Evolutionary conservation across 2,113 vertebrate species (phyloP).

Genomic region (Phainopepla nitens): DNA sequence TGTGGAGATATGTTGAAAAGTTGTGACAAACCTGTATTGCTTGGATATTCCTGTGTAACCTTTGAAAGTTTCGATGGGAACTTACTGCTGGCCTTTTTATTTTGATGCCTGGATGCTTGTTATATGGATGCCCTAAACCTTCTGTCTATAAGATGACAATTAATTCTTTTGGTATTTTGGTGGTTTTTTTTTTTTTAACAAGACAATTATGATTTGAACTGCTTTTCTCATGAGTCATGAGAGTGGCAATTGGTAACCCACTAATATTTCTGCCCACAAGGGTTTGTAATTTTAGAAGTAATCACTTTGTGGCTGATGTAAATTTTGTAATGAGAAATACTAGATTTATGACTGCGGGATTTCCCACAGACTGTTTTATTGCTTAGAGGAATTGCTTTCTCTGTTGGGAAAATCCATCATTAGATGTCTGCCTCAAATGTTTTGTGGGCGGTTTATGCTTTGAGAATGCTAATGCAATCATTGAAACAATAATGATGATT

Average conservation of each 20-base stretch:
- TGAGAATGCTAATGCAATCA: slow-evolving; percentile 55
- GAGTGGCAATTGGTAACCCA: slow-evolving; percentile 35
- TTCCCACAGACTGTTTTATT: slow-evolving; percentile 62
- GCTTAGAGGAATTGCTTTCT: slow-evolving; percentile 55
- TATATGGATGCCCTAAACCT: background rate
- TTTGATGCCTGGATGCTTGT: background rate
- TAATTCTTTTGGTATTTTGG: slow-evolving; percentile 7
- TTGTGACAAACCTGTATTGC: background rate
- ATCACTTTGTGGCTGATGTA: slow-evolving; percentile 43
- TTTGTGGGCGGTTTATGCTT: slow-evolving; percentile 39
- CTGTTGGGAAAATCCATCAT: slow-evolving; percentile 51
- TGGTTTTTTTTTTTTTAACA: background rate
- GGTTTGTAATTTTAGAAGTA: slow-evolving; percentile 49
- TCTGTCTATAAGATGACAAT: background rate
- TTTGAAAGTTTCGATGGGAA: background rate
- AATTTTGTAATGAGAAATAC: slow-evolving; percentile 63
- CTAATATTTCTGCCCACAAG: slow-evolving; percentile 38
- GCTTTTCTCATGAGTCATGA: slow-evolving; percentile 31
- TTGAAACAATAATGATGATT: slow-evolving; percentile 23
- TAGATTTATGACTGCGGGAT: slow-evolving; percentile 53
- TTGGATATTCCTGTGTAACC: background rate
- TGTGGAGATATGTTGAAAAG: background rate
- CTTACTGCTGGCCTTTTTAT: background rate
- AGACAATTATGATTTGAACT: slow-evolving; percentile 6
- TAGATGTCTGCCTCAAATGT: slow-evolving; percentile 39